These are phyloP conservation scores for Cephus spinipes DNA, from an alignment of 2,888 invertebrate genomes.

Conservation along the genomic window DNA sequence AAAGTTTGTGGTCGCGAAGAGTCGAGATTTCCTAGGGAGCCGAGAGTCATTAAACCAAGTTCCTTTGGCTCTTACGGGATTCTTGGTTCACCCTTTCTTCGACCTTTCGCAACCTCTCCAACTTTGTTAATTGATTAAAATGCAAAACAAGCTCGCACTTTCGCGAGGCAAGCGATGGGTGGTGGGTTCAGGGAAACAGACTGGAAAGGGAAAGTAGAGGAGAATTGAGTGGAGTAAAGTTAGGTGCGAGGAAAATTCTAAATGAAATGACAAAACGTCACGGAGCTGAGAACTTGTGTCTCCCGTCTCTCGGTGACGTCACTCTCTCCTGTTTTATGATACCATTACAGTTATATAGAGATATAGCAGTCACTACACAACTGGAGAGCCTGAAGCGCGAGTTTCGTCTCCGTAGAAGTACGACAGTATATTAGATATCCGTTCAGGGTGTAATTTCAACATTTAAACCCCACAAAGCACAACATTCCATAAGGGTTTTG, in stretches of 20 bases:
- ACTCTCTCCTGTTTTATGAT: background rate
- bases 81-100: background rate
- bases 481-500: background rate
- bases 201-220: background rate
- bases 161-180: background rate
- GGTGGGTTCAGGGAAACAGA: background rate
- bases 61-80: background rate
- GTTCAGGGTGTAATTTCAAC: background rate
- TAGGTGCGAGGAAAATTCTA: background rate
- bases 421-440: background rate
- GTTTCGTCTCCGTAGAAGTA: background rate
- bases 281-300: too few species aligned
- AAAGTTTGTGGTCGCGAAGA: background rate
- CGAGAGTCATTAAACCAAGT: background rate
- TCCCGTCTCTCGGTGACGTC: background rate
- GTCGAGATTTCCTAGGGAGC: background rate
- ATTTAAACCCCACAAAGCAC: background rate
- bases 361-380: background rate
- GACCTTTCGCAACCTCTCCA: background rate
- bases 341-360: background rate
- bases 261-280: background rate
- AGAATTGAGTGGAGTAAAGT: background rate
- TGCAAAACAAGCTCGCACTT: background rate
- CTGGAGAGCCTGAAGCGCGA: background rate
- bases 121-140: slow-evolving; percentile 1